Percentiles rank a stretch among this genome's conserved stretches.
These are phyloP conservation scores for Lasiommata megera DNA, from an alignment of 2,888 invertebrate genomes.

Conservation along the genomic window DNA sequence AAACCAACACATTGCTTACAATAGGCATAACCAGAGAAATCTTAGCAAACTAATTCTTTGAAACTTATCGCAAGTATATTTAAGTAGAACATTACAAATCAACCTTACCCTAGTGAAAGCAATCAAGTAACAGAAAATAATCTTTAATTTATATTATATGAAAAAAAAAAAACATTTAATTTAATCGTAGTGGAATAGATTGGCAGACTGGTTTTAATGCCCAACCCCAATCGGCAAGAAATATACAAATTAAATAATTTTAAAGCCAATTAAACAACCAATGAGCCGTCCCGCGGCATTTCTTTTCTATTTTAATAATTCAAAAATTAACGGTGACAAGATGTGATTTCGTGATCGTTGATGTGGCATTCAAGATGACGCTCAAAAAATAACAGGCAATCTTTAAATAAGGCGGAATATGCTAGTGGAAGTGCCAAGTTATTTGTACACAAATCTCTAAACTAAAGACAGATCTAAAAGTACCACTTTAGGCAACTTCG, in stretches of 20 bases:
- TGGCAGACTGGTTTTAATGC: constrained; percentile 44
- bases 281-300: constrained; percentile 15
- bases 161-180: constrained; percentile 37
- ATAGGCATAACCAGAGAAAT: constrained; percentile 27
- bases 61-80: not conserved
- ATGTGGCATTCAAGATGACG: too few species aligned
- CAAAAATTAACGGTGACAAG: not conserved
- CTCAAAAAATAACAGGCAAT: too few species aligned
- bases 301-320: constrained; percentile 12
- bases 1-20: constrained; percentile 34
- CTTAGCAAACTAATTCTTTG: constrained; percentile 33
- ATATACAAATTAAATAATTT: not conserved
- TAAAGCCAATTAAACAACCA: constrained; percentile 7
- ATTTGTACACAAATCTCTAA: too few species aligned
- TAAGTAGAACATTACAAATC: constrained; percentile 10
- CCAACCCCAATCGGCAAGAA: constrained; percentile 18
- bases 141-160: constrained; percentile 31
- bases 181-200: constrained; percentile 45
- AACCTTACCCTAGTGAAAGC: constrained; percentile 16
- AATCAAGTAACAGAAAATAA: constrained; percentile 38
- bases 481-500: too few species aligned
- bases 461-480: too few species aligned
- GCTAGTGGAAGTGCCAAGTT: too few species aligned
- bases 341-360: too few species aligned
- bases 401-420: too few species aligned